Base-by-base conservation (phyloP, 1,140 invertebrate species). In the Bombus waltoni region DNA sequence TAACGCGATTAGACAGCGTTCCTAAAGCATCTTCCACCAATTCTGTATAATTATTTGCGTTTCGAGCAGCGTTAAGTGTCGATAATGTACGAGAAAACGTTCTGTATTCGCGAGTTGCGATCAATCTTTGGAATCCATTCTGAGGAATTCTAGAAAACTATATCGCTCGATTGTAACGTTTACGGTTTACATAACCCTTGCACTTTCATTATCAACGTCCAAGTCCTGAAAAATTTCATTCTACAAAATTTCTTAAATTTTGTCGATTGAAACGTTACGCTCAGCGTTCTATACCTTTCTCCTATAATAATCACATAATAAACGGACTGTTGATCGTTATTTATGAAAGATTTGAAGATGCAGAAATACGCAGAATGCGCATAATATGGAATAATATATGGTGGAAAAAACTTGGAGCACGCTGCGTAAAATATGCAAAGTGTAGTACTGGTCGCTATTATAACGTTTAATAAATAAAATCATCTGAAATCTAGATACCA, bases 1-100 rank as follows among this genome's bases (percentile, higher is more conserved):
- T 62, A n/a, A 62, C 10, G 40, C 11, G 73, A 8, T 76, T 8
- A 22, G 25, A 38, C 4, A 25, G 10, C 47, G 47, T 25, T 75
- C 4, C 25, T 40, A 2, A 38, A 40, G 6, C 25, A 9, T 40
- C 9, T 32, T 73, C 74, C 22, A 28, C 2, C n/a, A 5, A 10
- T 18, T 40, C 5, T n/a, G 35, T 38, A 40, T 76, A 76, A 76
- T 76, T 76, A 59, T 76, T 40, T 53, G 35, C 47, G 35, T 59
- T 28, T 3, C 25, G 59, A 11, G 38, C 73, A 18, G 18, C 35
- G 74, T 53, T 59, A 40, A 59, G 35, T 28, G 35, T 8, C 18
- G 74, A 59, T 75, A 75, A 53, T 38, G 47, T 13, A 4, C n/a
- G 4, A 28, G 35, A 0, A 10, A 40, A 40, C 13, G 10, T 47